Evolutionary conservation across 2,888 invertebrate species (phyloP).

Genomic region (Cyclophora albipunctata): DNA sequence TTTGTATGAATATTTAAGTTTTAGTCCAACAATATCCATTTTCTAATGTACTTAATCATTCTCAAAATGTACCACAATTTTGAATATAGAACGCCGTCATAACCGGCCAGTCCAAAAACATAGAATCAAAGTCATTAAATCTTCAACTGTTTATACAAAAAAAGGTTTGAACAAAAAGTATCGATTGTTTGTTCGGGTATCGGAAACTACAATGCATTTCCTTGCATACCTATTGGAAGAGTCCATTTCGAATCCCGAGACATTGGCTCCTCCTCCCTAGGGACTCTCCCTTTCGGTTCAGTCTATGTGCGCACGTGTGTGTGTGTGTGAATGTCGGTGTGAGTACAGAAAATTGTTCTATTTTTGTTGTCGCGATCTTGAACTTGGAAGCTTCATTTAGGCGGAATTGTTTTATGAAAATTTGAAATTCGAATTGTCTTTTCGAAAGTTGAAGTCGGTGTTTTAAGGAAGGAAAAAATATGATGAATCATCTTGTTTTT

Average conservation of each 20-base stretch:
- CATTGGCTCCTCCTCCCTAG: conserved; percentile 71
- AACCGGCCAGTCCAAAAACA: too few species aligned
- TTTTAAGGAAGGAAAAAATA: too few species aligned
- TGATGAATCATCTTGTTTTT: too few species aligned
- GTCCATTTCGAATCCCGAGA: conserved; percentile 64
- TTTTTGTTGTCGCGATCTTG: conserved; percentile 53
- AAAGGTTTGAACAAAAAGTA: conserved; percentile 15
- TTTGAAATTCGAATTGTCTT: too few species aligned
- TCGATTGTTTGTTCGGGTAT: conserved; percentile 30
- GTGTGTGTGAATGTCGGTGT: conserved; percentile 25
- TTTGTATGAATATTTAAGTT: too few species aligned
- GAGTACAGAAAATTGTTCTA: conserved; percentile 32
- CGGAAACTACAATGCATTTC: conserved; percentile 57
- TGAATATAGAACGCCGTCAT: too few species aligned
- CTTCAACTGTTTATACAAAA: conserved; percentile 2
- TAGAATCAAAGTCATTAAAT: not conserved
- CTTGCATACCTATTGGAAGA: conserved; percentile 67
- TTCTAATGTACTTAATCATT: too few species aligned
- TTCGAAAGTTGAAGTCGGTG: too few species aligned
- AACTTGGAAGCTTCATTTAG: conserved; percentile 38
- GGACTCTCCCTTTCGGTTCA: conserved; percentile 68
- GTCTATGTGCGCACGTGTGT: conserved; percentile 31
- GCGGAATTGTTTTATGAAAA: conserved; percentile 11
- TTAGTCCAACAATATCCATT: too few species aligned
- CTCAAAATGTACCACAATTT: too few species aligned